These are phyloP conservation scores for Microctenopoma steveboyesi DNA, from an alignment of 2,797 vertebrate genomes.

Conservation along the genomic window DNA sequence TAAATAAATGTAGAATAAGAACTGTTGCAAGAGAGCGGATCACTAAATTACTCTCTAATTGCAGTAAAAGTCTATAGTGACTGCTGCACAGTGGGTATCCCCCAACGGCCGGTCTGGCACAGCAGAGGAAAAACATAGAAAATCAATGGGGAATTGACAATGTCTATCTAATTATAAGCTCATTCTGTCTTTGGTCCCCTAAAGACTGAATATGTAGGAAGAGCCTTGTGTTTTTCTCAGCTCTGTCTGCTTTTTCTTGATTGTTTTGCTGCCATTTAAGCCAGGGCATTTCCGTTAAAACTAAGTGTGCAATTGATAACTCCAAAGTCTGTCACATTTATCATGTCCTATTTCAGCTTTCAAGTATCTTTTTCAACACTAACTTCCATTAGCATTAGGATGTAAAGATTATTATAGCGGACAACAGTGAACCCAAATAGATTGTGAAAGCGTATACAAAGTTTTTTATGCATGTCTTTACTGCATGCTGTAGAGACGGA, in stretches of 20 bases:
- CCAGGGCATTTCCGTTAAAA: neutral
- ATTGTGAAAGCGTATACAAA: neutral
- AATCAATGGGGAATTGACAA: slow-evolving; percentile 64
- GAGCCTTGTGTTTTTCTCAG: slow-evolving; percentile 19
- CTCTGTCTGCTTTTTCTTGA: neutral
- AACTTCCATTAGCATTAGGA: neutral
- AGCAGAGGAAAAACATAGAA: slow-evolving; percentile 44
- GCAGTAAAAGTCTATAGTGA: slow-evolving; percentile 17
- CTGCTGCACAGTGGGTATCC: slow-evolving; percentile 36
- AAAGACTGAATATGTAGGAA: slow-evolving; percentile 18
- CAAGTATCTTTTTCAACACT: neutral
- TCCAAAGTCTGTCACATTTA: too few relatives aligned
- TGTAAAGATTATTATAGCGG: too few relatives aligned
- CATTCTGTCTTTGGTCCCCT: slow-evolving; percentile 37
- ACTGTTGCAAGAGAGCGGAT: slow-evolving; percentile 15
- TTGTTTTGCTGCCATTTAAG: neutral
- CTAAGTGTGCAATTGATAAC: too few relatives aligned
- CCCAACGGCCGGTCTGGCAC: slow-evolving; percentile 22
- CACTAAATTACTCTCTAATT: slow-evolving; percentile 47
- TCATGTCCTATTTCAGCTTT: too few relatives aligned
- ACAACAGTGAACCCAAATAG: neutral
- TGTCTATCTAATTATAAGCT: slow-evolving; percentile 57
- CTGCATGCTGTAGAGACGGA: slow-evolving; percentile 84
- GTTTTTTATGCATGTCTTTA: neutral
- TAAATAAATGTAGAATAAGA: slow-evolving; percentile 42